Evolutionary conservation across 2,888 invertebrate species (phyloP).

Genomic region (Andrena marginata): DNA sequence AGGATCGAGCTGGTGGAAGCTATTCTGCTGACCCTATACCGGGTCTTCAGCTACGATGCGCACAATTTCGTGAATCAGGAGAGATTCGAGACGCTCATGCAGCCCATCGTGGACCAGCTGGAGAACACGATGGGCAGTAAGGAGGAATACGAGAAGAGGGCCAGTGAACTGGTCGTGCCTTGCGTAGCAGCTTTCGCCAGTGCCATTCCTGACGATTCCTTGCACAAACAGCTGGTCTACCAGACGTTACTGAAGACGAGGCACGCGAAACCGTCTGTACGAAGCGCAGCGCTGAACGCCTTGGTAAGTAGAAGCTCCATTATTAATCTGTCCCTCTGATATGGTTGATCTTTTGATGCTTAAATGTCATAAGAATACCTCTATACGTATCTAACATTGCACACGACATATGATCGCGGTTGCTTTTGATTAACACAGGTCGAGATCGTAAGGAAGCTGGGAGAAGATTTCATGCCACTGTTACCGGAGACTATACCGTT

Average conservation of each 20-base stretch:
- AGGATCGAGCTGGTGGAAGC: slow-evolving; percentile 87
- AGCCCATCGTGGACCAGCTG: slow-evolving; percentile 95
- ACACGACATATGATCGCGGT: background rate
- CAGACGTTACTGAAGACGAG: slow-evolving; percentile 95
- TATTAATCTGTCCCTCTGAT: background rate
- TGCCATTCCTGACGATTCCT: slow-evolving; percentile 93
- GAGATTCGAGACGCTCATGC: slow-evolving; percentile 93
- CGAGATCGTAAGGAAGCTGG: slow-evolving; percentile 93
- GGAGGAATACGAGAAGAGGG: slow-evolving; percentile 87
- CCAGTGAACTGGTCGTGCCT: slow-evolving; percentile 89
- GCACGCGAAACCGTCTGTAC: slow-evolving; percentile 90
- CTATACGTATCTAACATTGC: no score
- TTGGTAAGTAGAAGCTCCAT: slow-evolving; percentile 73
- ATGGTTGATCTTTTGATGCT: background rate
- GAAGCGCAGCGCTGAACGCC: slow-evolving; percentile 80
- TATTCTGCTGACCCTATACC: slow-evolving; percentile 91
- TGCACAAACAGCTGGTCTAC: slow-evolving; percentile 96
- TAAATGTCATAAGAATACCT: no score
- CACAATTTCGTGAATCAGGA: slow-evolving; percentile 94
- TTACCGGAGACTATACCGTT: slow-evolving; percentile 97
- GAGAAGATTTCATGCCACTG: slow-evolving; percentile 94
- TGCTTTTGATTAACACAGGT: slow-evolving; percentile 82
- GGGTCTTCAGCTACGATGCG: slow-evolving; percentile 93
- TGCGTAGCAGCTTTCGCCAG: slow-evolving; percentile 94
- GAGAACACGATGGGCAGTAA: slow-evolving; percentile 91